Percentiles rank a stretch among this genome's conserved stretches.
These are phyloP conservation scores for Diarsia brunnea DNA, from an alignment of 2,888 invertebrate genomes.

Conservation along the genomic window DNA sequence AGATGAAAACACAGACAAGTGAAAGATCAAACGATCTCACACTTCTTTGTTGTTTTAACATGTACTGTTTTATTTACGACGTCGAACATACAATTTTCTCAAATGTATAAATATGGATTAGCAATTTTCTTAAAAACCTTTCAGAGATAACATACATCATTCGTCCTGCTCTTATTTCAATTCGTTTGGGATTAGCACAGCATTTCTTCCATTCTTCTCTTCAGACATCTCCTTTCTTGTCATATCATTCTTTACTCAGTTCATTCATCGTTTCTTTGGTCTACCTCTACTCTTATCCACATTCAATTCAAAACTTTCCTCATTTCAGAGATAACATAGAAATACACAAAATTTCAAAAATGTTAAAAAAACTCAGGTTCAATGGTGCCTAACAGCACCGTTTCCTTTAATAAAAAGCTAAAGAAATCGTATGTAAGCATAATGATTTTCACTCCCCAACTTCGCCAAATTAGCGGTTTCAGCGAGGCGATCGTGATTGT, in stretches of 20 bases:
- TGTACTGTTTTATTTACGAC: not conserved
- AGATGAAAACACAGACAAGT: not conserved
- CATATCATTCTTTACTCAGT: too few relatives aligned
- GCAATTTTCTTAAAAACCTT: not conserved
- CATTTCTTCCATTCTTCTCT: too few relatives aligned
- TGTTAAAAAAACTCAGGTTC: not conserved
- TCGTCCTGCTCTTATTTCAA: too few relatives aligned
- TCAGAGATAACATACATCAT: not conserved
- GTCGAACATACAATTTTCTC: not conserved
- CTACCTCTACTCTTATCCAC: too few relatives aligned
- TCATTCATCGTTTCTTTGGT: too few relatives aligned
- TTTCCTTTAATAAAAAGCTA: not conserved
- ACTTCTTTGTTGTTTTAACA: not conserved
- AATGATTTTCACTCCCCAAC: constrained; percentile 9
- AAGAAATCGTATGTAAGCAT: not conserved
- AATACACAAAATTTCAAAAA: not conserved
- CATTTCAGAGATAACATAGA: not conserved
- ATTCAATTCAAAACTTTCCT: too few relatives aligned
- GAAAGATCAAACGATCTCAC: not conserved
- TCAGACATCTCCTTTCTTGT: too few relatives aligned
- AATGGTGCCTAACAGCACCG: not conserved
- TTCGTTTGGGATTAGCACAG: too few relatives aligned
- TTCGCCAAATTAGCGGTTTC: constrained; percentile 15
- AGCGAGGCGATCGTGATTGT: constrained; percentile 9
- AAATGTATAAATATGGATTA: too few relatives aligned